These are phyloP conservation scores for Nansenia antarctica DNA, from an alignment of 2,113 vertebrate genomes.

Conservation along the genomic window DNA sequence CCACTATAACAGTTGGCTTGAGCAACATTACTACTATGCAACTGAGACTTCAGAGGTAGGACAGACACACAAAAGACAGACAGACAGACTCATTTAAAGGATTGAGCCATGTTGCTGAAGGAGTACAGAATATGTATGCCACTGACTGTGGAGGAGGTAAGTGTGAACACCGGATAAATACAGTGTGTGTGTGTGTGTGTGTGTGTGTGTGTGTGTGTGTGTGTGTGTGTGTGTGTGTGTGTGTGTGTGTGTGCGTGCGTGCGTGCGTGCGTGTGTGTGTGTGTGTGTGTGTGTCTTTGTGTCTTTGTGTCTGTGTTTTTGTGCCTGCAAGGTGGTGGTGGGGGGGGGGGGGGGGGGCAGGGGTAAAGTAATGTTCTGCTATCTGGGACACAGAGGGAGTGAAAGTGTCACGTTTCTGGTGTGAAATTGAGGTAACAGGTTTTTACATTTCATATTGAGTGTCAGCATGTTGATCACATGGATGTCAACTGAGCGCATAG, in stretches of 20 bases:
- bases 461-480: not conserved
- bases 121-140: slow-evolving; percentile 95
- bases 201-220: not conserved
- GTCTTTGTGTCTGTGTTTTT: not conserved
- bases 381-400: too few relatives aligned
- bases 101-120: slow-evolving; percentile 84
- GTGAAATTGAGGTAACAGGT: not conserved
- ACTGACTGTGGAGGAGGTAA: slow-evolving; percentile 91
- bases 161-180: slow-evolving; percentile 37
- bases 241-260: not conserved
- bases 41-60: slow-evolving; percentile 36
- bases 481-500: not conserved
- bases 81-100: slow-evolving; percentile 1
- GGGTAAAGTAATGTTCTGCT: too few relatives aligned
- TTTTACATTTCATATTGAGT: not conserved
- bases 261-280: too few relatives aligned
- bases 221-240: not conserved
- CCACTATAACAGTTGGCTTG: slow-evolving; percentile 15
- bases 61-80: slow-evolving; percentile 19
- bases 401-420: not conserved
- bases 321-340: not conserved
- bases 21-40: slow-evolving; percentile 37
- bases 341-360: too few relatives aligned
- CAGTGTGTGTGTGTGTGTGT: not conserved
- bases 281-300: not conserved